Percentiles rank a stretch among this genome's conserved stretches.
Conservation (phyloP, 2,888 invertebrate species). For the Agonopterix alstromeriana region DNA sequence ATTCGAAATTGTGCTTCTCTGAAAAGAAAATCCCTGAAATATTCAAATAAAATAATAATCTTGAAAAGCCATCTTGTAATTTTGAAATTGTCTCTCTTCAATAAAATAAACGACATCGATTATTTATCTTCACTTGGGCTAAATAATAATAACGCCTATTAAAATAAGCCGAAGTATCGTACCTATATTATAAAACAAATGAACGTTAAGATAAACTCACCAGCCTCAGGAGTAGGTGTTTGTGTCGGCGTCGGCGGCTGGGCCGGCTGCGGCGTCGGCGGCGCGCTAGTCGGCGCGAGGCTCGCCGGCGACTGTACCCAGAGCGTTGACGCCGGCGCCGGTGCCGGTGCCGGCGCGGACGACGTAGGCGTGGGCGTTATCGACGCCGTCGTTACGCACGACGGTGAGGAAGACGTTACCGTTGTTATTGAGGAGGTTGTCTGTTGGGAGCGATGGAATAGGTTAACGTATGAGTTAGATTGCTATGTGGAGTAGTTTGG, state of each 20-base stretch:
- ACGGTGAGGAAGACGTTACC: slow-evolving; percentile 12
- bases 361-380: slow-evolving; percentile 5
- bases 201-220: slow-evolving; percentile 30
- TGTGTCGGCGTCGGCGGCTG: slow-evolving; percentile 52
- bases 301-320: slow-evolving; percentile 10
- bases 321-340: slow-evolving; percentile 14
- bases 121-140: too few relatives aligned
- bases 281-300: slow-evolving; percentile 28
- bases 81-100: too few relatives aligned
- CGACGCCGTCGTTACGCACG: slow-evolving; percentile 12
- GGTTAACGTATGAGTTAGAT: neutral
- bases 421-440: slow-evolving; percentile 8
- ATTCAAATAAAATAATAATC: too few relatives aligned
- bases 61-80: too few relatives aligned
- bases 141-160: too few relatives aligned
- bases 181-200: too few relatives aligned
- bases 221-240: slow-evolving; percentile 54
- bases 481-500: neutral
- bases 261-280: slow-evolving; percentile 50
- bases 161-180: too few relatives aligned
- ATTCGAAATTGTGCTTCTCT: too few relatives aligned
- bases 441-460: neutral
- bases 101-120: too few relatives aligned
- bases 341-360: slow-evolving; percentile 15
- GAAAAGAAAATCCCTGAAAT: too few relatives aligned